Conservation (phyloP, 2,797 vertebrate species). For the Emydoidea blandingii region DNA sequence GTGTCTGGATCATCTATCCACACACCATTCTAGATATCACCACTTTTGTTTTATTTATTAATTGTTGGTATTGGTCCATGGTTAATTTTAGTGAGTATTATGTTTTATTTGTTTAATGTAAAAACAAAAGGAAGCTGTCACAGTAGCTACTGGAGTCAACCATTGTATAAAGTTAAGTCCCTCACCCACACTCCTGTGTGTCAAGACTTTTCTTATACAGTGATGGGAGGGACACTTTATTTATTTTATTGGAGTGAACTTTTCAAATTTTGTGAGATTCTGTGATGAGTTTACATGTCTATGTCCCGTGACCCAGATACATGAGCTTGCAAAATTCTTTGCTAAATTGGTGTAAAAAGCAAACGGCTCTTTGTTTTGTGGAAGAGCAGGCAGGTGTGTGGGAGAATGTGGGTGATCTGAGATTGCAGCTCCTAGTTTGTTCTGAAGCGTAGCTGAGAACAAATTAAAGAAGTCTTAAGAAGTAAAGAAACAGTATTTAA, state of each 20-base stretch:
- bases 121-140: not conserved
- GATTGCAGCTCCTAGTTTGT: constrained; percentile 21
- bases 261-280: not conserved
- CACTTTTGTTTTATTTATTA: not conserved
- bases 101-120: not conserved
- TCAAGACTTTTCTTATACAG: not conserved
- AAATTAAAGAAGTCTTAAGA: constrained; percentile 42
- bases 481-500: constrained; percentile 25
- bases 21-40: not conserved
- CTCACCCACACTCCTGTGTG: not conserved
- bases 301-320: not conserved
- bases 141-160: not conserved
- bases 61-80: not conserved
- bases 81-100: not conserved
- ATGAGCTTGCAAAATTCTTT: not conserved
- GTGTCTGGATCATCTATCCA: not conserved
- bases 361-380: constrained; percentile 40
- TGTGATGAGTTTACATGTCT: not conserved
- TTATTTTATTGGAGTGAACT: not conserved
- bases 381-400: constrained; percentile 29
- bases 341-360: constrained; percentile 30
- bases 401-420: constrained; percentile 57
- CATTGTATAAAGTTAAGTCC: rapidly evolving
- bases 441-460: constrained; percentile 55
- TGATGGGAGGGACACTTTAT: rapidly evolving